Conservation (phyloP, 1,140 invertebrate species). For the Pseudoatta argentina region DNA sequence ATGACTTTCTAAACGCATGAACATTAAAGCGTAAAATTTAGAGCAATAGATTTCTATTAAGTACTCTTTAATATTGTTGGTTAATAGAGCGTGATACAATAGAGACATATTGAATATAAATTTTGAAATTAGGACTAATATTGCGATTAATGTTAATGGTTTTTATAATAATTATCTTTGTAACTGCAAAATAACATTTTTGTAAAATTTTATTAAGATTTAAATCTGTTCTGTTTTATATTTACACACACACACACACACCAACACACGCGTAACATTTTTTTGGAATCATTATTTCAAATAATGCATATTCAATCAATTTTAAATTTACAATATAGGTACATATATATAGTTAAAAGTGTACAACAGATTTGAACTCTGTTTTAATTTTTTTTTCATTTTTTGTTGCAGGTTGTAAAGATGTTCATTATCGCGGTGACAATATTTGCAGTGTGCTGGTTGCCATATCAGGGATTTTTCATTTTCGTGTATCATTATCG, state of each 20-base stretch:
- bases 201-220: background rate
- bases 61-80: background rate
- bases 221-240: background rate
- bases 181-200: background rate
- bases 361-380: background rate
- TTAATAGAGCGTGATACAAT: background rate
- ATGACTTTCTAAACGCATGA: background rate
- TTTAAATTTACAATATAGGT: background rate
- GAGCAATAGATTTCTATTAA: constrained; percentile 30
- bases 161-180: background rate
- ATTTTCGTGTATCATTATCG: constrained; percentile 93
- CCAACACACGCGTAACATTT: background rate
- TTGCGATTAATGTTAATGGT: background rate
- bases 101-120: background rate
- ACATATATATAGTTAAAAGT: background rate
- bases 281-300: background rate
- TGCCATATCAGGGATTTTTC: constrained; percentile 96
- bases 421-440: constrained; percentile 94
- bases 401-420: constrained; percentile 90
- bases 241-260: too few species aligned
- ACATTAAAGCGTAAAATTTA: constrained; percentile 9
- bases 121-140: constrained; percentile 16
- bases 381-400: background rate
- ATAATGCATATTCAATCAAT: background rate
- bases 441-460: constrained; percentile 95